A percentile compares a stretch with the other conserved stretches of the same genome.
These are phyloP conservation scores for Naso thynnoides DNA, from an alignment of 2,797 vertebrate genomes.

Conservation along the genomic window DNA sequence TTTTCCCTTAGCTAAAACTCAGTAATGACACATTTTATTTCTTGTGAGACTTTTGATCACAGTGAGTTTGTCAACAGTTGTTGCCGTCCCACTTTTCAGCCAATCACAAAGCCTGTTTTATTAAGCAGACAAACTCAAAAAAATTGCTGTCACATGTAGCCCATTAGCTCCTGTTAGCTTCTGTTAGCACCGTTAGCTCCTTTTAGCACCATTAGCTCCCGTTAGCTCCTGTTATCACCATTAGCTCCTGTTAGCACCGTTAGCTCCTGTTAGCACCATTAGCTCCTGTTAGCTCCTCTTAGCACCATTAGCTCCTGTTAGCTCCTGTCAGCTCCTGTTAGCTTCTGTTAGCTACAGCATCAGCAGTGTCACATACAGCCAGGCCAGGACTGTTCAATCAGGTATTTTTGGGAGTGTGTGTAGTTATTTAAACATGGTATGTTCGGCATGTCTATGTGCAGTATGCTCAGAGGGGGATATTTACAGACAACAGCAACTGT, in stretches of 20 bases:
- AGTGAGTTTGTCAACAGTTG: background rate
- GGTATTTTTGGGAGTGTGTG: background rate
- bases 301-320: too few species aligned
- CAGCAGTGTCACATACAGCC: background rate
- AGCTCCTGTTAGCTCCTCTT: too few species aligned
- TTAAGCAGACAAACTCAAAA: background rate
- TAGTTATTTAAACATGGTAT: constrained; percentile 10
- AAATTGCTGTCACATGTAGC: background rate
- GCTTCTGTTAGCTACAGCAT: too few species aligned
- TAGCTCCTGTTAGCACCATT: too few species aligned
- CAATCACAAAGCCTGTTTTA: background rate
- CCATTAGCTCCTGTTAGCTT: background rate
- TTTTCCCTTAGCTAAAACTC: too few species aligned
- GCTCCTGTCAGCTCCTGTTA: too few species aligned
- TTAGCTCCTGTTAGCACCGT: too few species aligned
- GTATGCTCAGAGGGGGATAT: constrained; percentile 37
- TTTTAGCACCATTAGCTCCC: too few species aligned
- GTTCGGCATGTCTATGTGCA: too few species aligned
- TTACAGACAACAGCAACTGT: constrained; percentile 47
- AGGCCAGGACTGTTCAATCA: background rate
- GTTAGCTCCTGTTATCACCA: too few species aligned
- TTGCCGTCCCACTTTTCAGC: background rate
- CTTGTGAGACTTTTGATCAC: background rate
- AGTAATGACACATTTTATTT: background rate
- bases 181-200: too few species aligned